These are phyloP conservation scores for Notocelia uddmanniana DNA, from an alignment of 2,888 invertebrate genomes.

Conservation along the genomic window DNA sequence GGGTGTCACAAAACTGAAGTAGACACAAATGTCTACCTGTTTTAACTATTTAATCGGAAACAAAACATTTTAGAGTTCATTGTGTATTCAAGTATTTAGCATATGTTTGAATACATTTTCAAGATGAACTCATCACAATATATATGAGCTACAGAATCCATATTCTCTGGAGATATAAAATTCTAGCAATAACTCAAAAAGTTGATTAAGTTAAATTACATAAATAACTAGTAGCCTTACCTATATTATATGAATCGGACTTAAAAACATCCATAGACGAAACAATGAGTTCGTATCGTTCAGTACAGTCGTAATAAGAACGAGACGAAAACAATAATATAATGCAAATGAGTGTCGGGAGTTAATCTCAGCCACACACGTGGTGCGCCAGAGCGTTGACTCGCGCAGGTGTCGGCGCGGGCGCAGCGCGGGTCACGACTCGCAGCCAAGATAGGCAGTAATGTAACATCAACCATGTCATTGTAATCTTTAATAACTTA, in stretches of 20 bases:
- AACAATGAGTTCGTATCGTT: slow-evolving; percentile 1
- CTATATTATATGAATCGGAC: not conserved
- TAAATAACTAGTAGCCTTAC: no score
- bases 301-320: slow-evolving; percentile 9
- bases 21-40: slow-evolving; percentile 27
- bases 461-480: not conserved
- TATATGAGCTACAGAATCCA: not conserved
- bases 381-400: slow-evolving; percentile 39
- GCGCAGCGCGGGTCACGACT: slow-evolving; percentile 24
- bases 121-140: not conserved
- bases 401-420: slow-evolving; percentile 41
- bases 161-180: no score
- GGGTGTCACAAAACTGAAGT: slow-evolving; percentile 29
- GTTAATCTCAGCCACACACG: slow-evolving; percentile 47
- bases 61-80: slow-evolving; percentile 18
- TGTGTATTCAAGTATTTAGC: slow-evolving; percentile 6
- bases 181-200: no score
- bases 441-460: not conserved
- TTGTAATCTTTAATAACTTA: not conserved
- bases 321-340: slow-evolving; percentile 32
- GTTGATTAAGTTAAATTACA: no score
- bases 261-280: not conserved
- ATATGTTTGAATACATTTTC: not conserved
- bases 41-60: slow-evolving; percentile 25
- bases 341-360: slow-evolving; percentile 25